Base-by-base conservation (phyloP, 2,113 vertebrate species). In the Indri indri region DNA sequence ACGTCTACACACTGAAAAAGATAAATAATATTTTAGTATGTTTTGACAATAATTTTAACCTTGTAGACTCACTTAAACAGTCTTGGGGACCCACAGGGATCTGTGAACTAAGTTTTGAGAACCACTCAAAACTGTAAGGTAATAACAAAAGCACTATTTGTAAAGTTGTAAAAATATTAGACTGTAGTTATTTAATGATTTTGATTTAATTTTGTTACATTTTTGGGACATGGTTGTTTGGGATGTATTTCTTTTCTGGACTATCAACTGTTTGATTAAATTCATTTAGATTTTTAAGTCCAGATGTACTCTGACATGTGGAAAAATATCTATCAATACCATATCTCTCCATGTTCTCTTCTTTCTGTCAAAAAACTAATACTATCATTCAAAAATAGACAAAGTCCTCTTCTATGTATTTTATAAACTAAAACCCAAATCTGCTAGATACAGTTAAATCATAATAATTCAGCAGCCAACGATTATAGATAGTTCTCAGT, bases 351-450 rank as follows among this genome's bases (percentile, higher is more conserved):
- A 3, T 37, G 6, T 17, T 73, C 22, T 73, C 23, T 61, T 91
- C 8, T 42, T 74, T 34, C 50, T 54, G 8, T 52, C 34, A 66
- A 80, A 79, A 76, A 88, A 59, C 18, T 82, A 61, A 82, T 52
- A 65, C 27, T 37, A 65, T 77, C 2, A 4, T 34, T 12, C 18
- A 66, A 90, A 94, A 85, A 20, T 27, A 83, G 30, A 34, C 18
- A 63, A 90, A 90, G 22, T 37, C 34, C 3, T 70, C 34, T 52
- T 68, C 4, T 66, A 47, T 84, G 16, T 70, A 23, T 68, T 93
- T 79, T 50, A 87, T 22, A 87, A 93, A 90, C 9, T 85, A 10
- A 79, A 94, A 95, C 20, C 79, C 20, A 86, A 59, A 61, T 91
- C 4, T 83, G 65, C 61, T 42, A 59, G 37, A 47, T 77, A 50